phyloP scores from a whole-genome alignment of 2,113 vertebrate species.

The Pteropus alecto region DNA sequence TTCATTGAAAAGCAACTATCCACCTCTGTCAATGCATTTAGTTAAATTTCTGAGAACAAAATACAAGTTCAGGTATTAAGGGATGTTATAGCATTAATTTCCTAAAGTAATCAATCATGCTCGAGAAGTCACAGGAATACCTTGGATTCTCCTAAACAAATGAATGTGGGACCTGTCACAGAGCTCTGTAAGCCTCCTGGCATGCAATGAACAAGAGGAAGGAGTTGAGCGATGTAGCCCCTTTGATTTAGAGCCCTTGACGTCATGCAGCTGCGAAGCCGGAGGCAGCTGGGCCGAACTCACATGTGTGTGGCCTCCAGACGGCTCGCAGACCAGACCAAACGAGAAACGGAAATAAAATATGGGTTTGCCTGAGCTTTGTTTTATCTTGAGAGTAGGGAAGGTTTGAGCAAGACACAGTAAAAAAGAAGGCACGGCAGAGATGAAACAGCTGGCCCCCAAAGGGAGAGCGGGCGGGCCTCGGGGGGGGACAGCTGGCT shows the following conservation, averaged over 20 bases:
- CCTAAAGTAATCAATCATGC: not conserved
- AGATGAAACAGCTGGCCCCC: not conserved
- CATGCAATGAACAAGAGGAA: not conserved
- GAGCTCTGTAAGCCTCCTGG: not conserved
- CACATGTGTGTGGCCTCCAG: rapidly evolving
- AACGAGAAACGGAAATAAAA: not conserved
- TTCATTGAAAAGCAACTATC: not conserved
- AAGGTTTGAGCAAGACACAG: not conserved
- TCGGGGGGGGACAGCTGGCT: rapidly evolving
- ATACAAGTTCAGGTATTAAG: not conserved
- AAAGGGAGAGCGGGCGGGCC: rapidly evolving
- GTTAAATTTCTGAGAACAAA: not conserved
- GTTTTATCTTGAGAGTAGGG: not conserved
- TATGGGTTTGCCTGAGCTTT: not conserved
- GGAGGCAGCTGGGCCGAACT: rapidly evolving
- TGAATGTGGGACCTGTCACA: not conserved
- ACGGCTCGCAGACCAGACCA: no score
- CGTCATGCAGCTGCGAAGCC: rapidly evolving
- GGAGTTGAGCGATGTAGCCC: no score
- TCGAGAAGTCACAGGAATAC: not conserved
- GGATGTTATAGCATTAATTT: not conserved
- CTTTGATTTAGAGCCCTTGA: not conserved
- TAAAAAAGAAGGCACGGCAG: not conserved
- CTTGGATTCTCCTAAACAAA: not conserved
- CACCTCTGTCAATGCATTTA: not conserved